Conservation (phyloP, 2,888 invertebrate species). For the Azorinus chamasolen region DNA sequence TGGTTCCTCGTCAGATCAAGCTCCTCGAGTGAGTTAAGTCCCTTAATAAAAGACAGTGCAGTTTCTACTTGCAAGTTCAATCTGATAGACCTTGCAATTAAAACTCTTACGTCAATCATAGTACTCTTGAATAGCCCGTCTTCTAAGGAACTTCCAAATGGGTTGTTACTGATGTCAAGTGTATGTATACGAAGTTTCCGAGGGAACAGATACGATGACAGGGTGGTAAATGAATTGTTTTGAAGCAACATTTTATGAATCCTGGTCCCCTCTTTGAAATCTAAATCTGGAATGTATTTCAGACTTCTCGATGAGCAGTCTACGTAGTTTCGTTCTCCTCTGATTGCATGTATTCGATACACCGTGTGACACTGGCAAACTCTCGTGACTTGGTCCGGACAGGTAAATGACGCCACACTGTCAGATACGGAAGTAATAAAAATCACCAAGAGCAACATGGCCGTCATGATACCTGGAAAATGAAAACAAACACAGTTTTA, state of each 20-base stretch:
- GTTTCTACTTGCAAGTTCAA: conserved; percentile 44
- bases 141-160: conserved; percentile 41
- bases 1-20: conserved; percentile 57
- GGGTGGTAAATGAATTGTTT: conserved; percentile 51
- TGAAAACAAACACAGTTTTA: too few relatives aligned
- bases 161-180: conserved; percentile 58
- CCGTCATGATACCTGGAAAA: background rate
- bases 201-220: conserved; percentile 28
- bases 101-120: conserved; percentile 24
- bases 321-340: conserved; percentile 32
- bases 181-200: conserved; percentile 22
- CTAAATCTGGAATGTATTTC: conserved; percentile 42
- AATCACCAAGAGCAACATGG: background rate
- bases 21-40: conserved; percentile 37
- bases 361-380: conserved; percentile 43
- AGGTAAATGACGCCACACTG: conserved; percentile 28
- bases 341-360: background rate
- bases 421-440: background rate
- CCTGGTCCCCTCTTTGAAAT: conserved; percentile 39
- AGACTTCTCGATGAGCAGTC: conserved; percentile 59
- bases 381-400: conserved; percentile 38
- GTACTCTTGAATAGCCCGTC: conserved; percentile 32
- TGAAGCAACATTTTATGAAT: conserved; percentile 41
- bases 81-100: conserved; percentile 40
- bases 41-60: conserved; percentile 46